Percentiles rank a stretch among this genome's conserved stretches.
Evolutionary conservation across 2,797 vertebrate species (phyloP).

Genomic region (Selene dorsalis): DNA sequence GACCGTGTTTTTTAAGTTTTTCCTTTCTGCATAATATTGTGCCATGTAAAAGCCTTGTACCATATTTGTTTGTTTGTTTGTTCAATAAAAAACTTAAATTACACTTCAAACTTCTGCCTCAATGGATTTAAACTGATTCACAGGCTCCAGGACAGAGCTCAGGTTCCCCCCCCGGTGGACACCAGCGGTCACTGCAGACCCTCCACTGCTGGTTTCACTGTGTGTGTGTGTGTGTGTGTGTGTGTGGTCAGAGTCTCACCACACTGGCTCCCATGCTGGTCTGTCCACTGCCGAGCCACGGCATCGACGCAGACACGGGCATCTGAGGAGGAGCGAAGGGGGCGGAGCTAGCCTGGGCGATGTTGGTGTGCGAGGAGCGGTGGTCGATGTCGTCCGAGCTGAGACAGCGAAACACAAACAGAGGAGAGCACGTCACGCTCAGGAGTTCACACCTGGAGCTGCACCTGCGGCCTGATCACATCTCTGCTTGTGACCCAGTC

Average conservation of each 20-base stretch:
- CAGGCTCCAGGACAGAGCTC: constrained; percentile 1
- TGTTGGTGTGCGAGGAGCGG: constrained; percentile 93
- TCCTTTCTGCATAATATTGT: too few species aligned
- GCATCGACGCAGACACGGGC: constrained; percentile 92
- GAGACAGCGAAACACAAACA: constrained; percentile 44
- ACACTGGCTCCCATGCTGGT: constrained; percentile 97
- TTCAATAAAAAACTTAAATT: too few species aligned
- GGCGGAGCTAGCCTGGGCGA: constrained; percentile 87
- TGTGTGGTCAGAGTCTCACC: constrained; percentile 81
- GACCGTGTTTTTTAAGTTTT: too few species aligned
- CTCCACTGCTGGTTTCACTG: not conserved
- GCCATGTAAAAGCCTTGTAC: too few species aligned
- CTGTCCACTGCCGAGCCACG: constrained; percentile 96
- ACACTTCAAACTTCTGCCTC: too few species aligned
- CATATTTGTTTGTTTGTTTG: too few species aligned
- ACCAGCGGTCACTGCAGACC: constrained; percentile 34
- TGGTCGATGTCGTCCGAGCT: constrained; percentile 96
- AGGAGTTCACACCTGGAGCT: too few species aligned
- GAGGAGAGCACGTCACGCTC: too few species aligned
- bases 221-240: constrained; percentile 8
- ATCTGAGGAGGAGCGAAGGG: constrained; percentile 88
- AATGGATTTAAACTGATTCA: too few species aligned
- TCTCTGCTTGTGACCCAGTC: too few species aligned
- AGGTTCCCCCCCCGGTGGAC: constrained; percentile 69
- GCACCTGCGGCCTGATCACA: too few species aligned